Evolutionary conservation across 2,888 invertebrate genomes (phyloP), one percentile per base, ranked within the genome.

Genomic region (Chironomus tentans): DNA sequence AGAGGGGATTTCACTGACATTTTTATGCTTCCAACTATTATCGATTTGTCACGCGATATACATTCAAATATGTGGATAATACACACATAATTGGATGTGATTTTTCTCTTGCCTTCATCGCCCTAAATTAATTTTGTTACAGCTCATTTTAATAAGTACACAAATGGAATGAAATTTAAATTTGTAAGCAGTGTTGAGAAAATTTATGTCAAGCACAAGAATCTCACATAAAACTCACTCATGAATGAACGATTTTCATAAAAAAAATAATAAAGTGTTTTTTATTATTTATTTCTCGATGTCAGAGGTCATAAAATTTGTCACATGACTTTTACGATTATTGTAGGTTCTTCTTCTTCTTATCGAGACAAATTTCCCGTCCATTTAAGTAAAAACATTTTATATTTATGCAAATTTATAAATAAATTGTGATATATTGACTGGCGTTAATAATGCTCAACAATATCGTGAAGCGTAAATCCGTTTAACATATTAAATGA

Each of bases 41-140:
- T 74, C 74, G 74, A 74, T 74, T 74, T 74, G 74, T 74, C 74
- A 74, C 68, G 74, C 74, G 74, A 74, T 74, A 65, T 73, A 38
- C 38, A 38, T 38, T 4, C 28, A 28, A 4, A 18, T 22, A 18
- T 56, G 18, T 15, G 56, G 38, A 38, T 38, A 56, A 56, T 56
- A 18, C 56, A 56, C 18, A 38, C 38, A 38, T 38, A 38, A 38
- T 38, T 38, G 18, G 56, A 56, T 56, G 56, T 46, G 62, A 62
- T 15, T 72, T 70, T 24, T 70, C n/a, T 70, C 70, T 50, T 7
- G 7, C 48, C 56, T 18, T 13, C 15, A 56, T 73, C 10, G 18
- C 21, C 21, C 38, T 38, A 10, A 2, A 61, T 61, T 73, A n/a
- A 13, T 73, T 73, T 73, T 18, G 72, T 73, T 74, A 65, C 65